Conservation (phyloP, 1,140 invertebrate species). For the Eciton burchellii region DNA sequence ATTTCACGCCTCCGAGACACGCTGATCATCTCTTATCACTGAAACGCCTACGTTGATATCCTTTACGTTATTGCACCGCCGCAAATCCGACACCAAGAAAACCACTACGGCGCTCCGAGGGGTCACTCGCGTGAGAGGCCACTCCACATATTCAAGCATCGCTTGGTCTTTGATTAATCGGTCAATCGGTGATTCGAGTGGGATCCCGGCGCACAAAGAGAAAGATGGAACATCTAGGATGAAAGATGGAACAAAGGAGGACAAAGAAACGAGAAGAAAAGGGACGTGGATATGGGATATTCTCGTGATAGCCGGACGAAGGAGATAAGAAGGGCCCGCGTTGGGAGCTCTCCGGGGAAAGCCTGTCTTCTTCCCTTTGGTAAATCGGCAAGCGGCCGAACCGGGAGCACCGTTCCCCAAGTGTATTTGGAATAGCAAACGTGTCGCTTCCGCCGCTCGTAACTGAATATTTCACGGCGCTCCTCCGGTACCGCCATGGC, state of each 20-base stretch:
- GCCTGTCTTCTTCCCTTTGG: conserved; percentile 39
- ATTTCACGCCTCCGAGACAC: background rate
- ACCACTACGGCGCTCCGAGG: background rate
- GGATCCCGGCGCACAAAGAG: background rate
- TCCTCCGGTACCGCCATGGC: background rate
- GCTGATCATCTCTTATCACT: background rate
- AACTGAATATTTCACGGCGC: conserved; percentile 22
- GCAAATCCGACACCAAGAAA: background rate
- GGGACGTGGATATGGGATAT: conserved; percentile 16
- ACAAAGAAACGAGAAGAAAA: background rate
- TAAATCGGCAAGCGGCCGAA: conserved; percentile 34
- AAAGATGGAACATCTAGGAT: background rate
- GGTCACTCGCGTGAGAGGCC: background rate
- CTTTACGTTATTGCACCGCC: background rate
- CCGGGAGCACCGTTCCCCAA: conserved; percentile 64
- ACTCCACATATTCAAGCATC: background rate
- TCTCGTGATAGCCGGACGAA: conserved; percentile 36
- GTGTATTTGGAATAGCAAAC: conserved; percentile 76
- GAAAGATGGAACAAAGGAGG: conserved; percentile 6
- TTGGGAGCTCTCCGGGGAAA: conserved; percentile 29
- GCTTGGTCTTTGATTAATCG: background rate
- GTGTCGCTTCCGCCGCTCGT: conserved; percentile 62
- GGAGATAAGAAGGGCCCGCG: conserved; percentile 27
- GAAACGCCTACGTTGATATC: background rate
- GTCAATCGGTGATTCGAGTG: background rate